Percentiles rank a stretch among this genome's conserved stretches.
Conservation (phyloP, 2,797 vertebrate species). For the Danio kyathit region DNA sequence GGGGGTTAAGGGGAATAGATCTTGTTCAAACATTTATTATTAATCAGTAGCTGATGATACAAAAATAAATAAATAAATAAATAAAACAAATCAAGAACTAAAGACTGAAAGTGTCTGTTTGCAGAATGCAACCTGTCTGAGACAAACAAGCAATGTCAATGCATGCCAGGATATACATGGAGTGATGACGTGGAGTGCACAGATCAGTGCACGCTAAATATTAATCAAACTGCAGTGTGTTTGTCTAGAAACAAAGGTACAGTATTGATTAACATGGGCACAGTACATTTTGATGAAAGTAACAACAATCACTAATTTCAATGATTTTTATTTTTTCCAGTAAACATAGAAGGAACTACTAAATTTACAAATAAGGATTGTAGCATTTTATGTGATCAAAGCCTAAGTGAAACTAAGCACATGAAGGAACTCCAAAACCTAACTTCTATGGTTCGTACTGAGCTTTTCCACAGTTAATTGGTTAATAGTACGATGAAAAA, state of each 20-base stretch:
- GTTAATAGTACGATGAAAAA: too few species aligned
- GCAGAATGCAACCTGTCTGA: constrained; percentile 54
- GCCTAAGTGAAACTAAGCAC: rapidly evolving
- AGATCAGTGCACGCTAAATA: not conserved
- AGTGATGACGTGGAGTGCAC: constrained; percentile 29
- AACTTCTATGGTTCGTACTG: too few species aligned
- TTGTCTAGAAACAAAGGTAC: constrained; percentile 58
- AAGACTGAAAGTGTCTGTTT: not conserved
- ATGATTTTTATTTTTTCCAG: constrained; percentile 56
- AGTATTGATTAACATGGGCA: constrained; percentile 20
- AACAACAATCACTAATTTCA: not conserved
- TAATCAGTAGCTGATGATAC: not conserved
- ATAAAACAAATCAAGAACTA: too few species aligned
- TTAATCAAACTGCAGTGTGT: constrained; percentile 47
- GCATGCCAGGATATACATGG: not conserved
- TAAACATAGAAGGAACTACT: constrained; percentile 59
- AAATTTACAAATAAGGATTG: rapidly evolving
- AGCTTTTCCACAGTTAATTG: too few species aligned
- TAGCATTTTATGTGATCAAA: rapidly evolving
- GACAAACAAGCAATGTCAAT: rapidly evolving
- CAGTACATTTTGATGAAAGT: not conserved
- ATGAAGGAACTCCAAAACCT: rapidly evolving
- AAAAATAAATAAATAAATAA: too few species aligned
- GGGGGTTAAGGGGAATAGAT: not conserved
- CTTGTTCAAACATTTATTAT: not conserved